These are phyloP conservation scores for Typhlichthys subterraneus DNA, from an alignment of 2,797 vertebrate genomes.

Conservation along the genomic window DNA sequence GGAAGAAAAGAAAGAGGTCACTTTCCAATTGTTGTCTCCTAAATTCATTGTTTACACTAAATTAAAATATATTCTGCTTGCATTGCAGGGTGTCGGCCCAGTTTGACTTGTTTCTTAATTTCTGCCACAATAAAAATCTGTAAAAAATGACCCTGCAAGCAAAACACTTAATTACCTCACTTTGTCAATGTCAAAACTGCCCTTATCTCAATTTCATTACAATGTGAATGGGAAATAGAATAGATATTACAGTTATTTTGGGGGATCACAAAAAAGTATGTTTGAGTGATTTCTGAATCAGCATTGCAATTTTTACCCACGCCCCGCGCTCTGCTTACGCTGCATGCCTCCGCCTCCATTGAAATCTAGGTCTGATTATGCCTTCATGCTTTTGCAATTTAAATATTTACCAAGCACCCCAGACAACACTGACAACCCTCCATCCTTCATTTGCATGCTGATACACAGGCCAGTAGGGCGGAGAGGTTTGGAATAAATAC, in stretches of 20 bases:
- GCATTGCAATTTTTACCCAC: slow-evolving; percentile 40
- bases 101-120: slow-evolving; percentile 21
- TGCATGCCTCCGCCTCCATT: slow-evolving; percentile 32
- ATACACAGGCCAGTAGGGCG: slow-evolving; percentile 70
- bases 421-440: slow-evolving; percentile 59
- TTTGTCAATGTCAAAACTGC: slow-evolving; percentile 57
- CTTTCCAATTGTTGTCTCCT: slow-evolving; percentile 4
- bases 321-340: slow-evolving; percentile 1
- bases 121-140: slow-evolving; percentile 23
- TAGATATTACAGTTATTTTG: slow-evolving; percentile 63
- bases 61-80: slow-evolving; percentile 35
- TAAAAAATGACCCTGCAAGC: slow-evolving; percentile 34
- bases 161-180: slow-evolving; percentile 62
- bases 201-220: slow-evolving; percentile 50
- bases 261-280: slow-evolving; percentile 42
- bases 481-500: slow-evolving; percentile 71
- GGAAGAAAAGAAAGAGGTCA: slow-evolving; percentile 10
- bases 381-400: slow-evolving; percentile 68
- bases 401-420: slow-evolving; percentile 70
- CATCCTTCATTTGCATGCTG: slow-evolving; percentile 76
- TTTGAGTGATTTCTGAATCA: slow-evolving; percentile 55
- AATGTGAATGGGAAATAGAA: slow-evolving; percentile 54
- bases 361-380: slow-evolving; percentile 72
- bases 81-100: slow-evolving; percentile 19
- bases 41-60: too few species aligned